phyloP scores from a whole-genome alignment of 2,888 invertebrate genomes.

The Cryptosula pallasiana region DNA sequence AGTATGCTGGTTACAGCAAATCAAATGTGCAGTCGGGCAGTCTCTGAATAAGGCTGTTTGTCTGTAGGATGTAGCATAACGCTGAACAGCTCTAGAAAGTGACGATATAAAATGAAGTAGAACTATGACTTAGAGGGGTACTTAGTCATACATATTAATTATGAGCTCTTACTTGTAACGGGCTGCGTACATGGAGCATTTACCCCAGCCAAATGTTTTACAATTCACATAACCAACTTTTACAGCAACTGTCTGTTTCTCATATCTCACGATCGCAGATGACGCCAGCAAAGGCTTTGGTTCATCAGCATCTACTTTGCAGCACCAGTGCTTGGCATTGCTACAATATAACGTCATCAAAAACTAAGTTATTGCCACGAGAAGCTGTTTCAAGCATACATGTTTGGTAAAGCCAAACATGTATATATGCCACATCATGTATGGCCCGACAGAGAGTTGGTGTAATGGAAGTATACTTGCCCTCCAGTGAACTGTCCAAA shows the following conservation, averaged over 20 bases:
- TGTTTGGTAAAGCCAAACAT: too few species aligned
- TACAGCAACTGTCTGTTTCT: conserved; percentile 11
- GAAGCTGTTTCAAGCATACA: too few species aligned
- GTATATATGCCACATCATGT: too few species aligned
- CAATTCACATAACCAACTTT: neutral
- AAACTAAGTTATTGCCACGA: too few species aligned
- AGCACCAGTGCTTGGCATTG: conserved; percentile 18
- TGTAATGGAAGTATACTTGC: too few species aligned
- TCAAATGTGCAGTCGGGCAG: neutral
- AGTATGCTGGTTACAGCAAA: conserved; percentile 16
- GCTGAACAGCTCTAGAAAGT: neutral
- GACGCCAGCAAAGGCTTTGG: neutral
- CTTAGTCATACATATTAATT: neutral
- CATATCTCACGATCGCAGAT: conserved; percentile 2
- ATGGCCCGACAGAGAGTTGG: too few species aligned
- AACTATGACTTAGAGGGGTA: neutral
- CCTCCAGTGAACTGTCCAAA: too few species aligned
- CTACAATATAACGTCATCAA: too few species aligned
- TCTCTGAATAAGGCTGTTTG: neutral
- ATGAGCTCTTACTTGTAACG: conserved; percentile 13
- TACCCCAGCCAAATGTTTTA: neutral
- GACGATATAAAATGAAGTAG: neutral
- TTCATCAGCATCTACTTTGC: conserved; percentile 16
- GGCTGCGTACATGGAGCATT: neutral
- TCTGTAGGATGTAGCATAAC: neutral